Evolutionary conservation across 2,888 invertebrate genomes (phyloP), one percentile per base, ranked within the genome.

Genomic region (Hirudinaria manillensis): DNA sequence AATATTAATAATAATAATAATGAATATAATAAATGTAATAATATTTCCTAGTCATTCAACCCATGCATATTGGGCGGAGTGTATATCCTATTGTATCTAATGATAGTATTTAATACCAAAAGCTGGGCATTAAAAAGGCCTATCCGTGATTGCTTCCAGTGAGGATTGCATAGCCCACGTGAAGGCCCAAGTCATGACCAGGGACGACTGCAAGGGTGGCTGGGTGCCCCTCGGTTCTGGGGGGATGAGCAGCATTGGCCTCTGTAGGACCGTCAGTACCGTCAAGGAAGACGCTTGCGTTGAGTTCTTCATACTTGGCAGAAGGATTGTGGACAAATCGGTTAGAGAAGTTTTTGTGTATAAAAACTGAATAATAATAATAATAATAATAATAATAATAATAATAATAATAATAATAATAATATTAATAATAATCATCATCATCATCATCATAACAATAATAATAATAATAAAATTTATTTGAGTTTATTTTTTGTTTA

Each of bases 131-230:
- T 45, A 10, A 45, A 45, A 45, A 16, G 45, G n/a, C n/a, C n/a
- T n/a, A n/a, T n/a, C n/a, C n/a, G n/a, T n/a, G n/a, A n/a, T n/a
- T n/a, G n/a, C n/a, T n/a, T n/a, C n/a, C 77, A 79, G 79, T 75
- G 79, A 79, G 70, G 78, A 79, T 61, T 77, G 74, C 78, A 70
- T 95, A 91, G 95, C 95, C 89, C 93, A 92, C 87, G 95, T 97
- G 86, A 92, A 94, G 85, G 96, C 96, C 88, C 96, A 96, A 90
- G 95, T 96, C 88, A 96, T 97, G 96, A 93, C 92, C 85, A 90
- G 96, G 86, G 96, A 97, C 90, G 97, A 96, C 87, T 93, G 92
- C 87, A 93, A 93, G 80, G 95, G 94, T 80, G 94, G 95, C 81
- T 96, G 95, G 95, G 91, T 86, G 67, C 94, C 94, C 83, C 89